phyloP scores from a whole-genome alignment of 2,797 vertebrate genomes.

The Rhinichthys osculus region DNA sequence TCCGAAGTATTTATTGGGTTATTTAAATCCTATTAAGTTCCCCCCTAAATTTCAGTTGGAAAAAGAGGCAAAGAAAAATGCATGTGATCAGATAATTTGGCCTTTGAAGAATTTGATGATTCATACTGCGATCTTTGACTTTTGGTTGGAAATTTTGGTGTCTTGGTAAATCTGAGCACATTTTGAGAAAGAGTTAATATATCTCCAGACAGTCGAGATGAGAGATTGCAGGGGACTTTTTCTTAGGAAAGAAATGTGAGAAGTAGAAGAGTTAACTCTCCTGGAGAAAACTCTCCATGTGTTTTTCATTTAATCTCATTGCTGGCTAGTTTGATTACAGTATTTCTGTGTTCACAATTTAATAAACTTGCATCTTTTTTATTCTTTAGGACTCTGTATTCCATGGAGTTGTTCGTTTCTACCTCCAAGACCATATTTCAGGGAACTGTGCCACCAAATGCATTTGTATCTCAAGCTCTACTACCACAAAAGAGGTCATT shows the following conservation, averaged over 20 bases:
- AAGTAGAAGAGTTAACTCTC: neutral
- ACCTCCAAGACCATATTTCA: conserved; percentile 86
- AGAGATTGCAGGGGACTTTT: neutral
- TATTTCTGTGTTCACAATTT: too few species aligned
- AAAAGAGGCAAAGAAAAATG: neutral
- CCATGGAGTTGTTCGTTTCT: conserved; percentile 93
- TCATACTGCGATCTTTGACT: neutral
- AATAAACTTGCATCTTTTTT: conserved; percentile 26
- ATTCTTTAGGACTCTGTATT: conserved; percentile 86
- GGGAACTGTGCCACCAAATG: conserved; percentile 93
- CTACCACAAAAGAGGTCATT: conserved; percentile 84
- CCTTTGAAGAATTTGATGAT: neutral
- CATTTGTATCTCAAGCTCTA: conserved; percentile 85
- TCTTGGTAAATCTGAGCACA: neutral
- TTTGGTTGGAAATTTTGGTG: neutral
- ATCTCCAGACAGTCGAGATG: neutral
- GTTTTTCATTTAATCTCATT: neutral
- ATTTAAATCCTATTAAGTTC: neutral
- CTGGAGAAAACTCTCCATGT: neutral
- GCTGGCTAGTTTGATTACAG: neutral
- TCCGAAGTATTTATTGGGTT: neutral
- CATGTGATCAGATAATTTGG: neutral
- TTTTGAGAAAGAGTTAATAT: neutral
- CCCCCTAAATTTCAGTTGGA: neutral
- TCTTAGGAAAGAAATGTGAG: too few species aligned